Evolutionary conservation across 1,140 invertebrate genomes (phyloP), one percentile per base, ranked within the genome.

Genomic region (Neoseiulus cucumeris): DNA sequence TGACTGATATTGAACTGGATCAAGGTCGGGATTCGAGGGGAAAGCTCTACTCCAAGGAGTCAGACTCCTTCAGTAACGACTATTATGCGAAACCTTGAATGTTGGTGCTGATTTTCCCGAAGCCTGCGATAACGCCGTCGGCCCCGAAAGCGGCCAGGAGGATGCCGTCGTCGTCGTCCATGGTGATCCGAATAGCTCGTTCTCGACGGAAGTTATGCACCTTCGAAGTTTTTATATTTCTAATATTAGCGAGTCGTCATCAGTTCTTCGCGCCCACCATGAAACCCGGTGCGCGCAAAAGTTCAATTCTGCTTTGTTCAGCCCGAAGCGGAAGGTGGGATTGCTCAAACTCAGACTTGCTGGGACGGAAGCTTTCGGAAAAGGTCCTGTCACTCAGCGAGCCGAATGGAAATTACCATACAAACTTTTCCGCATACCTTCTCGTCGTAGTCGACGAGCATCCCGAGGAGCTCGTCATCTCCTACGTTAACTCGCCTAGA

Each of bases 401-500:
- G 33, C 33, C 9, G 33, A 39, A 39, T 39, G 33, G 33, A 39
- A 39, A 39, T 39, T 39, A 39, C 33, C 33, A 39, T 39, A 39
- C 9, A 39, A 47, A 22, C 25, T 6, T 47, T 20, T 47, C 45
- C 45, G 7, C 25, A 6, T 59, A 59, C 51, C 51, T 17, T 59
- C 22, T 59, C 51, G 51, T 59, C 51, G 51, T 59, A 59, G 33
- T 59, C 51, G 51, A 59, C 51, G 25, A 59, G 33, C 51, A 59
- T 17, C 17, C 14, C 14, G 51, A 59, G 51, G 17, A 33, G 14
- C 22, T 17, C 51, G 12, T 59, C 51, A 20, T 59, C 51, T 14
- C 51, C 51, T 25, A 33, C 25, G 33, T 59, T 29, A 9, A 17
- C 25, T 25, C 51, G 51, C 51, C 51, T 59, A 25, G 14, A 59